These are phyloP conservation scores for Calliphora vicina DNA, from an alignment of 1,140 invertebrate species.

Conservation along the genomic window DNA sequence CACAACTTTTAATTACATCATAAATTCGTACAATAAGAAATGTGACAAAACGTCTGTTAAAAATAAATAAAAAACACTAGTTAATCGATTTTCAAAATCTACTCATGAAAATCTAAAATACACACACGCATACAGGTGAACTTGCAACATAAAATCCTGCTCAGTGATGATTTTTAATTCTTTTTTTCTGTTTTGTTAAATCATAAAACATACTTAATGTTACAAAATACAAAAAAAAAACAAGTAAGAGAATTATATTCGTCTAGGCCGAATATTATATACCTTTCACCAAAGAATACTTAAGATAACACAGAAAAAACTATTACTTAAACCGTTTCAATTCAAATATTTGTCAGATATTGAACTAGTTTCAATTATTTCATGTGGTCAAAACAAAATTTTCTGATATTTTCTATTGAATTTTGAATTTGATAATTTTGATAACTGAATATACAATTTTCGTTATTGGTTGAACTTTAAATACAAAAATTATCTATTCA, in stretches of 20 bases:
- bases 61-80: neutral
- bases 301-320: too few species aligned
- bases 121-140: neutral
- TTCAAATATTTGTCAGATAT: too few species aligned
- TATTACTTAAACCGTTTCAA: too few species aligned
- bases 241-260: neutral
- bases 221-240: neutral
- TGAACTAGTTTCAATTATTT: too few species aligned
- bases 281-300: too few species aligned
- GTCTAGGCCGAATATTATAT: too few species aligned
- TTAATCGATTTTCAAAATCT: conserved; percentile 9
- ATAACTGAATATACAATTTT: too few species aligned
- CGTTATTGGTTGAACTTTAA: too few species aligned
- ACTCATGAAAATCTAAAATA: neutral
- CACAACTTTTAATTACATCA: conserved; percentile 4
- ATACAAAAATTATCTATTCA: too few species aligned
- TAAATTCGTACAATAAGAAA: conserved; percentile 1
- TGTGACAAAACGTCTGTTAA: conserved; percentile 25
- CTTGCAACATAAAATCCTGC: neutral
- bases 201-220: conserved; percentile 11
- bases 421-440: too few species aligned
- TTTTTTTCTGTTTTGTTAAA: neutral
- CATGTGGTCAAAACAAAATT: too few species aligned
- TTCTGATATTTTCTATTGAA: too few species aligned
- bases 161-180: neutral